Base-by-base conservation (phyloP, 2,113 vertebrate genomes). In the Tragelaphus buxtoni region DNA sequence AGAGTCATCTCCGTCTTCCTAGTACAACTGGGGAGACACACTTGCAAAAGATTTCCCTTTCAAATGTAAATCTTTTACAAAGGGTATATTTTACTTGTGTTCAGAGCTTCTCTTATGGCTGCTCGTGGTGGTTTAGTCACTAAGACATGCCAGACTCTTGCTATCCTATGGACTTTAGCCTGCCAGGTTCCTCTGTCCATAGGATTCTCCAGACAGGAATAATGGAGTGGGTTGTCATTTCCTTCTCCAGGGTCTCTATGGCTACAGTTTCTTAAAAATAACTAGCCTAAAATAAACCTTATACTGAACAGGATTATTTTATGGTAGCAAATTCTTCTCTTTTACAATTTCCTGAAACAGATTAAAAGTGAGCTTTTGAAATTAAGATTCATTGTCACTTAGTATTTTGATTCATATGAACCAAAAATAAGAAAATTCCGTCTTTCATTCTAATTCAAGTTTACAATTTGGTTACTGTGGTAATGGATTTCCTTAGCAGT, bases 381-480 rank as follows among this genome's bases (percentile, higher is more conserved):
- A 84, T 90, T 93, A 93, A 51, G 13, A 4, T 49, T 79, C 14
- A 87, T 32, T 63, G 8, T 47, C 42, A 58, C 53, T 76, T 82
- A 85, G 28, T 47, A 81, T 72, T 32, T 26, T 85, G 49, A 86
- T 51, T 91, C 39, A 22, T 56, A 61, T 58, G 45, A 91, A 91
- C 11, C 11, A 89, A 89, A 93, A 89, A 80, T 69, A 61, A 20
- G 22, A 81, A 69, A 55, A 72, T n/a, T 3, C 9, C 0, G 1
- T 42, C 20, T 96, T 96, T 94, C 61, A 26, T 88, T 92, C 61
- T 79, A 7, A 91, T 95, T 96, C 55, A 79, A 20, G 65, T 82
- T 87, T 84, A 76, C 11, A 58, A 1, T 93, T 72, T 76, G 83
- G 82, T 86, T 79, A 63, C 42, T 89, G 2, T 84, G 17, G 45